Evolutionary conservation across 2,888 invertebrate genomes (phyloP), one percentile per base, ranked within the genome.

Genomic region (Tenodera sinensis): DNA sequence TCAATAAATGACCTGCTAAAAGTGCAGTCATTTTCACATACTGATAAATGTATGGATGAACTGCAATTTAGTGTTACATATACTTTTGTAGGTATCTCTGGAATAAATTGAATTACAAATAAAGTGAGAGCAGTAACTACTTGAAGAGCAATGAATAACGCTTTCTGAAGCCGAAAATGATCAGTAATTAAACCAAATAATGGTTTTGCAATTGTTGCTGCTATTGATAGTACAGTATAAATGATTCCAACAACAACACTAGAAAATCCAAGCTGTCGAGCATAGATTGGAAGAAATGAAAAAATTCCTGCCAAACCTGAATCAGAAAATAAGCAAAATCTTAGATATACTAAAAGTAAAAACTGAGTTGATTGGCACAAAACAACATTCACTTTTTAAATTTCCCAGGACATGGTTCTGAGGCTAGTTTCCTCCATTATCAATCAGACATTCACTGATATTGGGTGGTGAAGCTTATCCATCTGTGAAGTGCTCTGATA

Each of bases 271-370:
- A 98, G 93, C 92, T 98, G 97, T 90, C 95, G 95, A 4, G 97
- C 97, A 92, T 97, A 95, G 1, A 94, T 94, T 88, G 95, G 95
- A 91, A 96, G 93, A 91, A 96, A 96, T 83, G 96, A 97, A 85
- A 98, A 96, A 88, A 98, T 95, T 54, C 97, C 97, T 47, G 97
- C 97, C 71, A 97, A 97, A 91, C 97, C 98, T 98, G 93, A 84
- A 94, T 94, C 20, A 71, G 54, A 71, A 71, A 71, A 71, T 71
- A 71, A 12, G 42, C 42, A 42, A 42, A 42, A 12, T 1, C 0
- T 42, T 42, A 42, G 9, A 42, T 42, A 3, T 12, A 42, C 7
- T 34, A 7, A 34, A 30, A 30, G 30, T 34, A 34, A 34, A 34
- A 7, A 34, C 7, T 34, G 34, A 34, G 34, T 6, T 7, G 34